phyloP scores from a whole-genome alignment of 2,113 vertebrate genomes.

The Dinomys branickii region DNA sequence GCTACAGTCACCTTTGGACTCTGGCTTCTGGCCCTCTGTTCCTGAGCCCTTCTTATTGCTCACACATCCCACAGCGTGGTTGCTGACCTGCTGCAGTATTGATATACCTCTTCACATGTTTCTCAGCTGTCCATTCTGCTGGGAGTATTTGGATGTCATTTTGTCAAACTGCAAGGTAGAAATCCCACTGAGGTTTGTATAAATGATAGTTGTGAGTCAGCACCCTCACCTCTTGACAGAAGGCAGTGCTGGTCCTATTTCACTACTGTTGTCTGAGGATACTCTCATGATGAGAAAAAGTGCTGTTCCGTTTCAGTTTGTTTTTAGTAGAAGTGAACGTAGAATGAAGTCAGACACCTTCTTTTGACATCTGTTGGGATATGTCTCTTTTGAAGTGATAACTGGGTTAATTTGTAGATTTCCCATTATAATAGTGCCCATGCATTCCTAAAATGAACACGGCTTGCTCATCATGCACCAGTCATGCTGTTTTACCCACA shows the following conservation, averaged over 20 bases:
- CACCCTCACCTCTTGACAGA: not conserved
- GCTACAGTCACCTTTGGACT: not conserved
- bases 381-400: not conserved
- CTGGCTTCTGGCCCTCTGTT: not conserved
- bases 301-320: not conserved
- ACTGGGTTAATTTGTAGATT: not conserved
- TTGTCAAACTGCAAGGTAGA: slow-evolving; percentile 4
- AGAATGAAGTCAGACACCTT: not conserved
- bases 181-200: not conserved
- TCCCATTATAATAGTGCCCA: not conserved
- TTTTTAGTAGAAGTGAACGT: not conserved
- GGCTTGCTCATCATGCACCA: not conserved
- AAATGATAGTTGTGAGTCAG: not conserved
- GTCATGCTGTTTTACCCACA: not conserved
- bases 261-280: not conserved
- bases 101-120: not conserved
- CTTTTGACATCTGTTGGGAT: not conserved
- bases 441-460: not conserved
- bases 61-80: too few relatives aligned
- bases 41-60: not conserved
- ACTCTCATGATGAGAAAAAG: not conserved
- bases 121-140: not conserved
- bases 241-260: not conserved
- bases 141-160: not conserved
- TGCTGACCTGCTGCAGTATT: not conserved